These are phyloP conservation scores for Sminthurides bifidus DNA, from an alignment of 1,140 invertebrate genomes.

Conservation along the genomic window DNA sequence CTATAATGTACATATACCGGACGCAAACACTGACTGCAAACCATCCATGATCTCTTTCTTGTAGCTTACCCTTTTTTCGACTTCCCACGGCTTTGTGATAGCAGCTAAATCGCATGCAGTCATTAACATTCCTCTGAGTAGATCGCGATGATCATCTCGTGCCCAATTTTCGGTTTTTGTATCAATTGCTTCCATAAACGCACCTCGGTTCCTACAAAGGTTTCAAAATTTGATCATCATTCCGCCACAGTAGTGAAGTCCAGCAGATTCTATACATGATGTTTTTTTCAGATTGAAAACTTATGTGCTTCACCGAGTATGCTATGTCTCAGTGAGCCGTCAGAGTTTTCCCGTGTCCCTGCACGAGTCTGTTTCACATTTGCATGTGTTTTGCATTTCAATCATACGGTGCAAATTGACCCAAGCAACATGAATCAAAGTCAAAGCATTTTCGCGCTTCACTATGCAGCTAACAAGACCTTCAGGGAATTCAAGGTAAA, in stretches of 20 bases:
- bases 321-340: not conserved
- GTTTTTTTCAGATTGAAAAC: conserved; percentile 30
- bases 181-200: conserved; percentile 62
- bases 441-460: too few species aligned
- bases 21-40: not conserved
- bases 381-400: conserved; percentile 9
- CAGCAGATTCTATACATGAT: not conserved
- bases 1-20: conserved; percentile 32
- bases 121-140: conserved; percentile 86
- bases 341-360: not conserved
- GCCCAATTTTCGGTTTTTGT: conserved; percentile 51
- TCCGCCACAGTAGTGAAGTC: not conserved
- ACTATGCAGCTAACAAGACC: too few species aligned
- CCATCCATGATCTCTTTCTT: not conserved
- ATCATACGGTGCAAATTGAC: not conserved
- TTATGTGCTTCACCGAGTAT: conserved; percentile 9
- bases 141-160: conserved; percentile 59
- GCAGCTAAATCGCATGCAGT: conserved; percentile 91
- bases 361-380: not conserved
- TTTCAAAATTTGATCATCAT: not conserved
- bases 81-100: conserved; percentile 91
- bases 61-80: conserved; percentile 62
- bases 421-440: too few species aligned
- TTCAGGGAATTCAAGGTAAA: too few species aligned
- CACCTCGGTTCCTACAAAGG: conserved; percentile 56